Conservation (phyloP, 2,888 invertebrate species). For the Allygus modestus region DNA sequence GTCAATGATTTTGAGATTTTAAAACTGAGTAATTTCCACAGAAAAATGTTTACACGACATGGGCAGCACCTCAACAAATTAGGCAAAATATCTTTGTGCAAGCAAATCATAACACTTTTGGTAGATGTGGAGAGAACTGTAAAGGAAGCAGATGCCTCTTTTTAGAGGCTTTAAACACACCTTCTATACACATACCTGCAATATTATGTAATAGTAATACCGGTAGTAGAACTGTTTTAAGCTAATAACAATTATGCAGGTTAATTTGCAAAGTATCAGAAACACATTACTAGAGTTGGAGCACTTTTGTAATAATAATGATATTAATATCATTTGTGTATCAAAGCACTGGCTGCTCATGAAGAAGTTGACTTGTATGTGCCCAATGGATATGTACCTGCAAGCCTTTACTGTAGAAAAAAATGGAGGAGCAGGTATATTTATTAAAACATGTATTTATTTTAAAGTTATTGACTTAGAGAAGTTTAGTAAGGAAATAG, state of each 20-base stretch:
- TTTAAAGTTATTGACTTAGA: not conserved
- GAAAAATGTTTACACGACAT: not conserved
- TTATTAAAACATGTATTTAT: not conserved
- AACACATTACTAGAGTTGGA: not conserved
- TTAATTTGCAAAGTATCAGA: slow-evolving; percentile 12
- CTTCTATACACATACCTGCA: not conserved
- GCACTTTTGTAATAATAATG: not conserved
- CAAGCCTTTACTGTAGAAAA: slow-evolving; percentile 26
- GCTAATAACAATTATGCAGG: not conserved
- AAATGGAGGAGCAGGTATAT: slow-evolving; percentile 38
- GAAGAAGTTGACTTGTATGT: not conserved
- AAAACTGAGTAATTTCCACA: not conserved
- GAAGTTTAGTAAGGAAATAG: not conserved
- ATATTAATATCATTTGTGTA: slow-evolving; percentile 22
- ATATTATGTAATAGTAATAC: not conserved
- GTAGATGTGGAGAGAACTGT: not conserved
- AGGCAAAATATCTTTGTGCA: not conserved
- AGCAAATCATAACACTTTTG: not conserved
- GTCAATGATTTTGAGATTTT: not conserved
- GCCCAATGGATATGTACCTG: slow-evolving; percentile 10
- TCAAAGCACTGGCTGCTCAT: slow-evolving; percentile 3
- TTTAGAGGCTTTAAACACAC: not conserved
- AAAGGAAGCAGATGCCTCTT: not conserved
- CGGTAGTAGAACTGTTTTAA: not conserved
- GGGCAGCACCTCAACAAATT: not conserved